These are phyloP conservation scores for Trialeurodes vaporariorum DNA, from an alignment of 1,140 invertebrate genomes.

Conservation along the genomic window DNA sequence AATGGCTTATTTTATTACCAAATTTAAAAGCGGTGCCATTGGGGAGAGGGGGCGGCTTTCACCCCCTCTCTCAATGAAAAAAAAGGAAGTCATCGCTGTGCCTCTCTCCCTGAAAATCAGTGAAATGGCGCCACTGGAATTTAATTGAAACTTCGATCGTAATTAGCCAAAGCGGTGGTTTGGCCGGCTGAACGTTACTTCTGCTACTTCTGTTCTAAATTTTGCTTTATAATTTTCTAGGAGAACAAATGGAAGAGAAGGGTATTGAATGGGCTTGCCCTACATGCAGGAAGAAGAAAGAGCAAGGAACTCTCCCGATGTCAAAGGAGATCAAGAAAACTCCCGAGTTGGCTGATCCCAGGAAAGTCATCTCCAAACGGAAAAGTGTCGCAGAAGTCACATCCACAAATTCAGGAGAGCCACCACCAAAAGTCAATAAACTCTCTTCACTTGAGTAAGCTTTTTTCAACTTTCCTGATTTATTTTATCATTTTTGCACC, in stretches of 20 bases:
- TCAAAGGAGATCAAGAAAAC: conserved; percentile 3
- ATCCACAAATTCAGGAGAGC: background rate
- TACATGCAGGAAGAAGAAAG: conserved; percentile 57
- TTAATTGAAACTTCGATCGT: too few species aligned
- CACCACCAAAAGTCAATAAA: background rate
- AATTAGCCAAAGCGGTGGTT: too few species aligned
- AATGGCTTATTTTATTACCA: too few species aligned
- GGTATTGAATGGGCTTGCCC: conserved; percentile 86
- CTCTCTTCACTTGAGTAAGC: background rate
- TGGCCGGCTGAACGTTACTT: too few species aligned
- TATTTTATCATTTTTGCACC: background rate
- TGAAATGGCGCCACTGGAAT: too few species aligned
- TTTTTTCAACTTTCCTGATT: background rate
- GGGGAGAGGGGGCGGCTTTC: too few species aligned
- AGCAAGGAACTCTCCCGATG: conserved; percentile 7
- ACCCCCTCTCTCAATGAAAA: too few species aligned
- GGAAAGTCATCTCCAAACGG: background rate
- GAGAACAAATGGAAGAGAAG: conserved; percentile 76
- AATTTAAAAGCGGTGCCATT: too few species aligned
- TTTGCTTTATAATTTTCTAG: too few species aligned
- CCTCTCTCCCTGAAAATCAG: too few species aligned
- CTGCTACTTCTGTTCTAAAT: too few species aligned
- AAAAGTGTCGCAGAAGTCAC: background rate
- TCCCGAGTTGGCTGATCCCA: background rate
- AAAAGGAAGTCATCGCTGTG: too few species aligned